Percentiles rank a stretch among this genome's conserved stretches.
phyloP scores from a whole-genome alignment of 2,888 invertebrate species.

The Mythimna lalbum region DNA sequence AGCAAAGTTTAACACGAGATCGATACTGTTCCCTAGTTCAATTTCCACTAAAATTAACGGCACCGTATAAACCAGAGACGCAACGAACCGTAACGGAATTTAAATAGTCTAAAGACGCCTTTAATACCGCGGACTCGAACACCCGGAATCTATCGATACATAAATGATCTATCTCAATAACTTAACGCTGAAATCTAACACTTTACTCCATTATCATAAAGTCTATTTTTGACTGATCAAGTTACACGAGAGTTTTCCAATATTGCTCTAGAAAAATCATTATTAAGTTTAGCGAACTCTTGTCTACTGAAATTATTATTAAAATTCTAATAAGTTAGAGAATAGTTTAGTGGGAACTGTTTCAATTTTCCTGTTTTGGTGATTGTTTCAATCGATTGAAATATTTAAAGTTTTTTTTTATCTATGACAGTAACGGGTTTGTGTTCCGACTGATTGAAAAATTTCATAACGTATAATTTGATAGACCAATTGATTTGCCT shows the following conservation, averaged over 20 bases:
- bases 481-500: slow-evolving; percentile 16
- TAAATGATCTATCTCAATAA: slow-evolving; percentile 70
- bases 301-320: slow-evolving; percentile 68
- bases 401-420: slow-evolving; percentile 41
- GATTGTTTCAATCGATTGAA: slow-evolving; percentile 57
- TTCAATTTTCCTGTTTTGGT: slow-evolving; percentile 51
- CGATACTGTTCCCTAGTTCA: slow-evolving; percentile 80
- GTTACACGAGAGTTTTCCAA: slow-evolving; percentile 62
- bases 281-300: slow-evolving; percentile 71
- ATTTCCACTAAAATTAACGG: slow-evolving; percentile 90
- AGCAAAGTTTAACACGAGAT: slow-evolving; percentile 71
- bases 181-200: slow-evolving; percentile 58
- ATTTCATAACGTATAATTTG: slow-evolving; percentile 24
- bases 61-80: slow-evolving; percentile 89
- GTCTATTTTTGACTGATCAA: slow-evolving; percentile 45
- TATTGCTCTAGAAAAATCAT: slow-evolving; percentile 72
- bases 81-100: slow-evolving; percentile 91
- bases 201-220: slow-evolving; percentile 49
- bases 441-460: slow-evolving; percentile 42
- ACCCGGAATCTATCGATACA: slow-evolving; percentile 72
- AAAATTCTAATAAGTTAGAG: slow-evolving; percentile 58
- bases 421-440: slow-evolving; percentile 53
- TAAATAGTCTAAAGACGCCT: slow-evolving; percentile 89
- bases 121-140: slow-evolving; percentile 77
- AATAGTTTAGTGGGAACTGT: slow-evolving; percentile 67